Percentiles rank a stretch among this genome's conserved stretches.
phyloP scores from a whole-genome alignment of 2,113 vertebrate genomes.

The Ginglymostoma cirratum region DNA sequence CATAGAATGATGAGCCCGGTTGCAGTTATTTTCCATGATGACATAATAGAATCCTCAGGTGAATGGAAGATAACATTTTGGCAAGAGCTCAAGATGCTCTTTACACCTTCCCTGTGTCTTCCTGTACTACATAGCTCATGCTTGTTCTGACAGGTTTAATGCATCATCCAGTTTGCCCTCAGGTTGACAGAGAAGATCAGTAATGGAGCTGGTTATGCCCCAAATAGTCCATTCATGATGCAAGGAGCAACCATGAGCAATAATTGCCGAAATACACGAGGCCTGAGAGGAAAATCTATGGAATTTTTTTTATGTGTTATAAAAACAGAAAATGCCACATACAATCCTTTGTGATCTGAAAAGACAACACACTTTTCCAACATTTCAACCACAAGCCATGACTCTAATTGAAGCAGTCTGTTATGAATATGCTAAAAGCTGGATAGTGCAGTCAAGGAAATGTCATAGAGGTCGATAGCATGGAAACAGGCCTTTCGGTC shows the following conservation, averaged over 20 bases:
- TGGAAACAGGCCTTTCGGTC: too few relatives aligned
- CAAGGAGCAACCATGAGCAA: not conserved
- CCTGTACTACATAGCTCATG: not conserved
- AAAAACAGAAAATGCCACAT: not conserved
- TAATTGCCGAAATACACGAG: not conserved
- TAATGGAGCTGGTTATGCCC: not conserved
- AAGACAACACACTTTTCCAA: not conserved
- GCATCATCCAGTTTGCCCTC: not conserved
- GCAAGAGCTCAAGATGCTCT: not conserved
- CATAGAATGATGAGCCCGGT: not conserved
- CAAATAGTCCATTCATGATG: not conserved
- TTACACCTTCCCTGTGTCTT: not conserved
- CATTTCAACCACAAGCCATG: not conserved
- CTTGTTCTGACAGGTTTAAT: not conserved
- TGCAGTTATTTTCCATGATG: not conserved
- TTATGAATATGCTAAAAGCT: not conserved
- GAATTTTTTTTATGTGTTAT: not conserved
- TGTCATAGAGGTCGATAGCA: too few relatives aligned
- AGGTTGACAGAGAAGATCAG: not conserved
- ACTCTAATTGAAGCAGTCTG: not conserved
- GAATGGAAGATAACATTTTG: not conserved
- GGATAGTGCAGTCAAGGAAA: not conserved
- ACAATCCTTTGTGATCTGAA: not conserved
- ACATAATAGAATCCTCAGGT: not conserved
- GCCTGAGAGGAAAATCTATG: not conserved